Evolutionary conservation across 2,888 invertebrate genomes (phyloP), one percentile per base, ranked within the genome.

Genomic region (Thecocarcelia acutangulata): DNA sequence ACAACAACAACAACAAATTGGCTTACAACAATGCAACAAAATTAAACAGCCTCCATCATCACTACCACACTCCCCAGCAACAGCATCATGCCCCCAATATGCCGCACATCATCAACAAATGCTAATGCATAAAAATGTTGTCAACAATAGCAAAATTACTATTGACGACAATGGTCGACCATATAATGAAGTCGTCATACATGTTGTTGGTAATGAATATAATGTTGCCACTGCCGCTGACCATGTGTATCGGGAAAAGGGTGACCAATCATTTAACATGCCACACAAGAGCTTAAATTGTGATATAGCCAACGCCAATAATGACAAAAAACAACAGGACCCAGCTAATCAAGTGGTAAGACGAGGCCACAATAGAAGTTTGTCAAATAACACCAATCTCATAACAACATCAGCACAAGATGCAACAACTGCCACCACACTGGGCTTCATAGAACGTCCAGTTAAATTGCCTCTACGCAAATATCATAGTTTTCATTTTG

Each of bases 401-500:
- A 9, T 40, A 40, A 15, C 63, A 56, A 46, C 63, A 37, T 56
- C 46, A 46, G 46, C 46, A 48, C 21, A 58, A 59, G 56, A 66
- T 64, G 28, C 42, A 28, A 59, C 86, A 75, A 44, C 50, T 15
- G 44, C 13, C 11, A 17, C 13, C 11, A 17, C 68, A 46, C 21
- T 64, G 37, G 77, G 78, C 33, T 80, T 50, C 59, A 63, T 68
- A 8, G 88, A 87, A 56, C 87, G 89, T 3, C 90, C 90, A 37
- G 85, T 90, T 74, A 89, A 88, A 44, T 78, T 90, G 78, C 91
- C 91, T 11, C 70, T 91, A 80, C 90, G 91, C 33, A 91, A 91
- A 86, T 90, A 91, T 86, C 91, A 91, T 84, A 90, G 90, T 78
- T 91, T 91, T 84, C 90, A 91, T 85, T 90, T 91, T 75, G 90